phyloP scores from a whole-genome alignment of 2,888 invertebrate species.

The Cantharis flavilabris region DNA sequence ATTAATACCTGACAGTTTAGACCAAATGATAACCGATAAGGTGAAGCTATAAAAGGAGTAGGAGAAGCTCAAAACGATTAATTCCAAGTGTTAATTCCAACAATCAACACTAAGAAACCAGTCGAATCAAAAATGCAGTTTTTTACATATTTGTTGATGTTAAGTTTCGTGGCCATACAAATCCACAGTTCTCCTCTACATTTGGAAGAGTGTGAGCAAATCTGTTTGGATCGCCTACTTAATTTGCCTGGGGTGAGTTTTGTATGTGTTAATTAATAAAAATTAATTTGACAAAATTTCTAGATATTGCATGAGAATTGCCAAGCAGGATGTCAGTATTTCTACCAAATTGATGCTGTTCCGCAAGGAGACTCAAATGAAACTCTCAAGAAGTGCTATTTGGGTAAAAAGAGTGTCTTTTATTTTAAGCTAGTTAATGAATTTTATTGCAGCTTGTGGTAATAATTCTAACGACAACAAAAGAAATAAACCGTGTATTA shows the following conservation, averaged over 20 bases:
- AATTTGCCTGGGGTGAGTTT: neutral
- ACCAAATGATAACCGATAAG: neutral
- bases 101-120: neutral
- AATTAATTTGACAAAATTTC: neutral
- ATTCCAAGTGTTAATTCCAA: neutral
- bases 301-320: neutral
- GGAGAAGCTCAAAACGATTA: neutral
- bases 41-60: neutral
- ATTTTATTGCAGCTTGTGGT: neutral
- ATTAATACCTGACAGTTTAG: neutral
- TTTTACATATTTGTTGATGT: neutral
- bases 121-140: neutral
- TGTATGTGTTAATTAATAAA: neutral
- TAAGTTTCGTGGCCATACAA: neutral
- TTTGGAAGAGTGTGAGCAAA: neutral
- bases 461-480: neutral
- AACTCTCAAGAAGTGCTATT: neutral
- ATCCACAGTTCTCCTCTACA: neutral
- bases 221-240: neutral
- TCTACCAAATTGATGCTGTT: neutral
- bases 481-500: neutral
- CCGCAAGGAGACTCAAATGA: neutral
- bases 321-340: no score
- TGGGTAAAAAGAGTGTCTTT: neutral
- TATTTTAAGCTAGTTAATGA: neutral